These are phyloP conservation scores for Drosophila carrolli DNA, from an alignment of 1,140 invertebrate species.

Conservation along the genomic window DNA sequence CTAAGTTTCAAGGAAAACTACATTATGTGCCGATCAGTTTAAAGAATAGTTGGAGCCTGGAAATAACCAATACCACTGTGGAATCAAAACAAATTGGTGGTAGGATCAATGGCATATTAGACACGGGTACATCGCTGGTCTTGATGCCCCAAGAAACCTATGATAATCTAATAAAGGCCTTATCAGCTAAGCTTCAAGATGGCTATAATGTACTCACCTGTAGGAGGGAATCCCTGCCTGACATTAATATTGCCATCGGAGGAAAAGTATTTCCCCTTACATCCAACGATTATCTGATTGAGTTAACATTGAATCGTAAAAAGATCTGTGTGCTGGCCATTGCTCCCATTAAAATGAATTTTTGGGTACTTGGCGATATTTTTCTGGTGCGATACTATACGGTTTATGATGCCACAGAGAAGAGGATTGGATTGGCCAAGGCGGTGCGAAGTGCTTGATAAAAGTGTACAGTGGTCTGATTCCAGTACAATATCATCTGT, in stretches of 20 bases:
- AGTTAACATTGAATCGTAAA: not conserved
- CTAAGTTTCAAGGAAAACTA: conserved; percentile 47
- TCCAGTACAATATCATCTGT: not conserved
- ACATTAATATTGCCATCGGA: conserved; percentile 41
- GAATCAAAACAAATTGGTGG: conserved; percentile 55
- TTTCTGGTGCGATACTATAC: conserved; percentile 55
- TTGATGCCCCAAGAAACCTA: conserved; percentile 88
- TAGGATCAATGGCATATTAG: conserved; percentile 88
- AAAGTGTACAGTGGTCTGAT: not conserved
- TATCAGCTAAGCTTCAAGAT: conserved; percentile 1
- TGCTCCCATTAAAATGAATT: conserved; percentile 22
- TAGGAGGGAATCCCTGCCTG: conserved; percentile 4
- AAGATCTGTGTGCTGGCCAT: conserved; percentile 28
- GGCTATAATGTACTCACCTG: conserved; percentile 27
- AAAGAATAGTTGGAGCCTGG: conserved; percentile 71
- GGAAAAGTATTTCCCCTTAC: conserved; percentile 24
- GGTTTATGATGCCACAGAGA: conserved; percentile 42
- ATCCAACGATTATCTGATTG: conserved; percentile 37
- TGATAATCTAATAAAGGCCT: conserved; percentile 15
- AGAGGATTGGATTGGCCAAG: conserved; percentile 51
- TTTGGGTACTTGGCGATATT: conserved; percentile 61
- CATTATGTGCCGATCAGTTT: conserved; percentile 66
- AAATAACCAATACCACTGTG: conserved; percentile 40
- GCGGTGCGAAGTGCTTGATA: conserved; percentile 2
- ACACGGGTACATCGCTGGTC: conserved; percentile 91